Base-by-base conservation (phyloP, 2,797 vertebrate species). In the Eptatretus atami region DNA sequence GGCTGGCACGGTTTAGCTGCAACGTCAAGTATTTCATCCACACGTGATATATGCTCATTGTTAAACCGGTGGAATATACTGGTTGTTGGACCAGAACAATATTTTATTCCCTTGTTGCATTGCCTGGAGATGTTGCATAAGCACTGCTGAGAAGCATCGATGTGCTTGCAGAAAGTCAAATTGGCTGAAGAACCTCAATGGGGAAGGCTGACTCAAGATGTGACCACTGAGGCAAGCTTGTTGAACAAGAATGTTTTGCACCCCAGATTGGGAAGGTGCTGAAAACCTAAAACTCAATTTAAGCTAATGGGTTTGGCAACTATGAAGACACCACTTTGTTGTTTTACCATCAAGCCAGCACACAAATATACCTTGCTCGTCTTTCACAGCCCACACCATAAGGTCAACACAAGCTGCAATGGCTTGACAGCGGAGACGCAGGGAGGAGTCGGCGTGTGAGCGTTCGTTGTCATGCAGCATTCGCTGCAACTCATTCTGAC, bases 311-410 rank as follows among this genome's bases (percentile, higher is more conserved):
- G 31, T 44, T 44, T 44, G 31, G 31, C 31, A 44, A 44, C 31
- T 44, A 44, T 44, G 31, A 44, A 44, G 52, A 25, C 19, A 24
- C n/a, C 57, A 61, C 9, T 64, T 53, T 15, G 24, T 63, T 44
- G 53, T 9, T 11, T 15, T 10, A 5, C 19, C 9, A 44, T 9
- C 13, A 10, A 10, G 12, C 15, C 5, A 57, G 24, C n/a, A 15
- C 31, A 44, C 31, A 53, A 11, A 63, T 68, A 69, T 75, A 95
- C 90, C 85, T 76, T 98, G 90, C 68, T 98, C 90, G 14, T 98
- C 90, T 1, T 90, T 95, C 15, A 88, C 83, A 1, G 90, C 90
- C 90, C 88, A 95, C 65, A 95, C 90, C 90, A 98, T 94, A 66
- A 98, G 84, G 74, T 98, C 88, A 70, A 98, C 90, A 1, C 90